A percentile compares a stretch with the other conserved stretches of the same genome.
phyloP scores from a whole-genome alignment of 2,888 invertebrate species.

The Lochmaea crataegi region DNA sequence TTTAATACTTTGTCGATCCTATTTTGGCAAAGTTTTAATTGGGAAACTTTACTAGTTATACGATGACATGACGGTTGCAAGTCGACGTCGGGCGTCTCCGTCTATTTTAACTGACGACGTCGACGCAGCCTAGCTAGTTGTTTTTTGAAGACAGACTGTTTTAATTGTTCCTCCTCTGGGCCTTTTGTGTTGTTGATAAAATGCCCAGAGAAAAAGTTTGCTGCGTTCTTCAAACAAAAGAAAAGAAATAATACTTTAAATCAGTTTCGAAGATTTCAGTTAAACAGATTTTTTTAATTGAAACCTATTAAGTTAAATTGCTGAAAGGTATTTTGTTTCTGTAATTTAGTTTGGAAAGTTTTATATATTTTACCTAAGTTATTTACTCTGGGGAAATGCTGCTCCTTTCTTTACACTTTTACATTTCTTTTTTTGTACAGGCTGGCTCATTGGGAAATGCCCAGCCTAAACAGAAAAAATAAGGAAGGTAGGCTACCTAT shows the following conservation, averaged over 20 bases:
- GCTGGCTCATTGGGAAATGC: too few relatives aligned
- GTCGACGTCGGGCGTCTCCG: slow-evolving; percentile 13
- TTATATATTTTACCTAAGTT: too few relatives aligned
- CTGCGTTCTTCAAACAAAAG: slow-evolving; percentile 19
- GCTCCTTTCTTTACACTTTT: too few relatives aligned
- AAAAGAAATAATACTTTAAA: slow-evolving; percentile 18
- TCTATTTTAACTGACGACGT: slow-evolving; percentile 10
- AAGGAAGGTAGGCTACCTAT: too few relatives aligned
- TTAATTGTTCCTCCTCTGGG: slow-evolving; percentile 30
- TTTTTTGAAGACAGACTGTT: slow-evolving; percentile 20
- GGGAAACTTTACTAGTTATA: slow-evolving; percentile 34
- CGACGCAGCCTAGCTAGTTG: not conserved
- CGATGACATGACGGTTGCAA: slow-evolving; percentile 2
- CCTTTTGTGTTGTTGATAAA: slow-evolving; percentile 26
- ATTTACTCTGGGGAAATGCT: too few relatives aligned
- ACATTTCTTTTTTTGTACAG: too few relatives aligned
- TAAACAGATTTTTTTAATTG: slow-evolving; percentile 2
- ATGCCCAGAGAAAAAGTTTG: not conserved
- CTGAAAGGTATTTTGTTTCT: not conserved
- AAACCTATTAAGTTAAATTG: not conserved
- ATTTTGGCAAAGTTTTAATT: slow-evolving; percentile 36
- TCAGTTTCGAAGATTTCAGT: too few relatives aligned
- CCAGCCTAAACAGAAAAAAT: too few relatives aligned
- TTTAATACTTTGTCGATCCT: slow-evolving; percentile 30
- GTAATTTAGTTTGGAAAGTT: too few relatives aligned